phyloP scores from a whole-genome alignment of 2,888 invertebrate genomes.

The Neocrepidodera transversa region DNA sequence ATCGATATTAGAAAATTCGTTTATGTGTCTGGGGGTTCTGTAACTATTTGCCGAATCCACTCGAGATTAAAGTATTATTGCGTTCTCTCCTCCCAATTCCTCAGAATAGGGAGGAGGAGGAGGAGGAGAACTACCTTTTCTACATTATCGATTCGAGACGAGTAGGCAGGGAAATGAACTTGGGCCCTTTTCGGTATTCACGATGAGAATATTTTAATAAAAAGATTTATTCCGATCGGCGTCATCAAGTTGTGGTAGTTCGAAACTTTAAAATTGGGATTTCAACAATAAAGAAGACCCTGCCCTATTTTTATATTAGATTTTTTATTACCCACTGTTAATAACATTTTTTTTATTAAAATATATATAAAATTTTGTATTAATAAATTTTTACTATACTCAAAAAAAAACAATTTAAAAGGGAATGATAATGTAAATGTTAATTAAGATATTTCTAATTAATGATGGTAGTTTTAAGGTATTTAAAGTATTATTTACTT shows the following conservation, averaged over 20 bases:
- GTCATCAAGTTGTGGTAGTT: constrained; percentile 9
- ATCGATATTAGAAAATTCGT: constrained; percentile 25
- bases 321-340: no score
- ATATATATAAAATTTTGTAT: no score
- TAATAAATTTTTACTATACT: no score
- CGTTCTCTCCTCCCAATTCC: constrained; percentile 18
- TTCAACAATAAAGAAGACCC: neutral
- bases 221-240: constrained; percentile 11
- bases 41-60: constrained; percentile 21
- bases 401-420: no score
- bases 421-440: no score
- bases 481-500: no score
- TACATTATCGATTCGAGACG: constrained; percentile 20
- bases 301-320: neutral
- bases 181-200: constrained; percentile 16
- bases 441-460: no score
- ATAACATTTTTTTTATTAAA: no score
- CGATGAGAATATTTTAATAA: constrained; percentile 22
- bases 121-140: constrained; percentile 19
- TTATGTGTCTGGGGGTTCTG: constrained; percentile 9
- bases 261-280: neutral
- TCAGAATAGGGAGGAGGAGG: constrained; percentile 6
- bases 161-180: constrained; percentile 17
- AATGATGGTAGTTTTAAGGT: no score
- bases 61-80: constrained; percentile 27